Conservation (phyloP, 2,888 invertebrate genomes). For the Apodemia mormo region DNA sequence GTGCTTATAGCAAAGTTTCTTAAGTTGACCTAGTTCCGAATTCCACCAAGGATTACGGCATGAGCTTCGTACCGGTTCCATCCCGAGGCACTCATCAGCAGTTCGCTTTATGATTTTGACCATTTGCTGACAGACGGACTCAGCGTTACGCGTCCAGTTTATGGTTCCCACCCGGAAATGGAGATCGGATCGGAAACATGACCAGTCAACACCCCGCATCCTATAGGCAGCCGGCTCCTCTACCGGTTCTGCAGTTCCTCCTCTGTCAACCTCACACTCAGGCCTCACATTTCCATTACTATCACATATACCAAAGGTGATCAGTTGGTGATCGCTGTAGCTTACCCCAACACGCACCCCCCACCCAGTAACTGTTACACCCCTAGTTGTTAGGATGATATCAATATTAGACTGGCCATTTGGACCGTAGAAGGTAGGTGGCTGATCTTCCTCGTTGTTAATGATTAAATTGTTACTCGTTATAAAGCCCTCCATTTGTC, state of each 20-base stretch:
- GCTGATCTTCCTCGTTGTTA: conserved; percentile 29
- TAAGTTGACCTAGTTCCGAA: background rate
- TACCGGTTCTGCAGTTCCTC: background rate
- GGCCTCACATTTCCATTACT: background rate
- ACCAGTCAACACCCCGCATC: background rate
- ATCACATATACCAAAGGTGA: background rate
- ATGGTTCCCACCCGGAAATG: background rate
- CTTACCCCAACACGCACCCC: background rate
- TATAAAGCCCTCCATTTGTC: conserved; percentile 27
- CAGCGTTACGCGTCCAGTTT: background rate
- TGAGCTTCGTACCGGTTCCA: too few species aligned
- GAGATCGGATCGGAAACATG: background rate
- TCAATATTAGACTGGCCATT: conserved; percentile 42
- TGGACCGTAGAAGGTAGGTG: conserved; percentile 29
- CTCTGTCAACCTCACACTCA: background rate
- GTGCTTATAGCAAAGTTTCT: background rate
- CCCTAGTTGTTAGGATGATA: conserved; percentile 29
- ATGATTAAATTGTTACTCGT: conserved; percentile 21
- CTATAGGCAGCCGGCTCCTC: background rate
- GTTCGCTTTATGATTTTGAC: background rate
- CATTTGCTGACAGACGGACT: background rate
- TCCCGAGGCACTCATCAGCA: background rate
- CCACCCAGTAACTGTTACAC: background rate
- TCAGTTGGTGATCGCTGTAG: background rate
- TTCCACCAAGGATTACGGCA: background rate